Percentiles rank a stretch among this genome's conserved stretches.
These are phyloP conservation scores for Brachionichthys hirsutus DNA, from an alignment of 2,113 vertebrate species.

Conservation along the genomic window DNA sequence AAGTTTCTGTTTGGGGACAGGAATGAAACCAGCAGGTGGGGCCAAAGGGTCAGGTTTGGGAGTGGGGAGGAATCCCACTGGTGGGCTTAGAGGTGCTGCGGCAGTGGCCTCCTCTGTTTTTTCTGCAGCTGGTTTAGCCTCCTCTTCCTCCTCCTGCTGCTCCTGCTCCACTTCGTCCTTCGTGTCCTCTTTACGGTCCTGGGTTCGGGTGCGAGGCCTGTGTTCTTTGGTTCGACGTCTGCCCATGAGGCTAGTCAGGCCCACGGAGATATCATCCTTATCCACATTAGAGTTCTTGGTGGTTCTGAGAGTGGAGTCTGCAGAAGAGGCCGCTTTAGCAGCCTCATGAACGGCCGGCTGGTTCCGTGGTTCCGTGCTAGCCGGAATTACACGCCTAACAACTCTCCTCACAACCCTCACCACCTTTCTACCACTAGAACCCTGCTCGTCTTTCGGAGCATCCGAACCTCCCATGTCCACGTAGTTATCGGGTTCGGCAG, in stretches of 20 bases:
- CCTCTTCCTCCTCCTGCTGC: constrained; percentile 48
- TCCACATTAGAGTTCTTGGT: constrained; percentile 46
- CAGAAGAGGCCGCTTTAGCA: constrained; percentile 6
- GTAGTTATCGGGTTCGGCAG: constrained; percentile 36
- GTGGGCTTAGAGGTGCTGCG: constrained; percentile 39
- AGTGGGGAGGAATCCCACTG: constrained; percentile 53
- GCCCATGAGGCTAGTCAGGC: constrained; percentile 89
- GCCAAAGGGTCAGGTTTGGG: constrained; percentile 52
- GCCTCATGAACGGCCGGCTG: constrained; percentile 25
- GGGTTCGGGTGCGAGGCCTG: constrained; percentile 76
- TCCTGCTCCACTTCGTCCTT: constrained; percentile 48
- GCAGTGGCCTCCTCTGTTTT: constrained; percentile 34
- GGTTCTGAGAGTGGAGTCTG: constrained; percentile 41
- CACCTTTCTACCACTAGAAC: constrained; percentile 77
- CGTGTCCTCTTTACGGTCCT: constrained; percentile 64
- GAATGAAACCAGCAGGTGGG: constrained; percentile 58
- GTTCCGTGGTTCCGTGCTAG: constrained; percentile 65
- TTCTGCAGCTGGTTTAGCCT: constrained; percentile 11
- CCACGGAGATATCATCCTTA: constrained; percentile 86
- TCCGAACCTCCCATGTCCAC: constrained; percentile 53
- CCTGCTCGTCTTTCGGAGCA: constrained; percentile 60
- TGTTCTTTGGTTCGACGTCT: constrained; percentile 86
- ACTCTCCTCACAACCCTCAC: constrained; percentile 82
- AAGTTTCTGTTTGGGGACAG: constrained; percentile 55
- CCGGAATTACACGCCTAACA: constrained; percentile 81